These are phyloP conservation scores for Onthophagus sagittarius DNA, from an alignment of 2,888 invertebrate species.

Conservation along the genomic window DNA sequence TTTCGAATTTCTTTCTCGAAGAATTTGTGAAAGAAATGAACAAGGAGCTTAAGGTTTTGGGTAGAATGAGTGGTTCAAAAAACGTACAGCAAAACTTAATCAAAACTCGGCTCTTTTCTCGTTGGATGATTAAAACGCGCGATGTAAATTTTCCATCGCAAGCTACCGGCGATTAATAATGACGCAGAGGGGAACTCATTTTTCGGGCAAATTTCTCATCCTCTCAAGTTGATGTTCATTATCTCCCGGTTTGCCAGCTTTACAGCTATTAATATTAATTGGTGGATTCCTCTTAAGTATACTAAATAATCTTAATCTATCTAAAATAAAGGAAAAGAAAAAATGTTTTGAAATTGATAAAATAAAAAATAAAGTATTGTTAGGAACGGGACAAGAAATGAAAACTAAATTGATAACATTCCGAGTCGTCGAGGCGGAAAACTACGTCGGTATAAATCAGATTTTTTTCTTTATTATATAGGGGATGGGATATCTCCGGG, in stretches of 20 bases:
- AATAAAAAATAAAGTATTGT: not conserved
- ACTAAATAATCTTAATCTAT: too few relatives aligned
- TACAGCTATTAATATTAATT: not conserved
- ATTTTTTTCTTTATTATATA: not conserved
- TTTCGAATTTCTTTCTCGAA: conserved; percentile 2
- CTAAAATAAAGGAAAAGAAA: too few relatives aligned
- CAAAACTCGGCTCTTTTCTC: not conserved
- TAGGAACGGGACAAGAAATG: not conserved
- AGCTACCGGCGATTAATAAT: not conserved
- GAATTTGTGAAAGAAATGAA: conserved; percentile 25
- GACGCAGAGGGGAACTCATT: not conserved
- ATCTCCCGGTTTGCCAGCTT: not conserved
- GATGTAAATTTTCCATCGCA: not conserved
- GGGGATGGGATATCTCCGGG: not conserved
- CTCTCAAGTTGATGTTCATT: not conserved
- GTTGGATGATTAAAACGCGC: not conserved
- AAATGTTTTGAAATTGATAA: not conserved
- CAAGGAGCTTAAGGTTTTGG: not conserved
- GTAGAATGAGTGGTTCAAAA: not conserved
- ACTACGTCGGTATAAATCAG: not conserved
- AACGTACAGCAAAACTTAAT: not conserved
- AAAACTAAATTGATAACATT: not conserved
- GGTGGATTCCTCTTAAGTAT: not conserved
- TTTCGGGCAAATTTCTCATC: not conserved
- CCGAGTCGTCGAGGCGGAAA: not conserved